Percentiles rank a stretch among this genome's conserved stretches.
Evolutionary conservation across 2,888 invertebrate species (phyloP).

Genomic region (Tetranychus truncatus): DNA sequence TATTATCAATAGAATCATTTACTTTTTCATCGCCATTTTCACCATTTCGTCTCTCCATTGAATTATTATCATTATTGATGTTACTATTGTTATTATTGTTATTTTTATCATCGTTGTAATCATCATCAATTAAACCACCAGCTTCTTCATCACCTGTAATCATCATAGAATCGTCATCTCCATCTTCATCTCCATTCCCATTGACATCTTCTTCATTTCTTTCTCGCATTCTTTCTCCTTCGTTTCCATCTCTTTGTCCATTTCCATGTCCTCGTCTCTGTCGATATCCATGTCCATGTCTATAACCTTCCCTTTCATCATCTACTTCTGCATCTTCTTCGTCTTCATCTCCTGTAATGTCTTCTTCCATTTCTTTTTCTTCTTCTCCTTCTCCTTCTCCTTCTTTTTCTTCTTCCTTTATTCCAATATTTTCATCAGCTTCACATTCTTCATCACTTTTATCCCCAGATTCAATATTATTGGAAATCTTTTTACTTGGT

Average conservation of each 20-base stretch:
- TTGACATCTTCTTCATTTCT: too few relatives aligned
- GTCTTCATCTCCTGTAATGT: not conserved
- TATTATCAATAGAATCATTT: not conserved
- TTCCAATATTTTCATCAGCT: slow-evolving; percentile 3
- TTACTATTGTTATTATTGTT: not conserved
- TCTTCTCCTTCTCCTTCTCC: not conserved
- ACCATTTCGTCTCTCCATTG: not conserved
- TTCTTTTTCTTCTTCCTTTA: not conserved
- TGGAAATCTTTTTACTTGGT: slow-evolving; percentile 19
- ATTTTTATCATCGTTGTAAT: too few relatives aligned
- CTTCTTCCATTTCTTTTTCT: not conserved
- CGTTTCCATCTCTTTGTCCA: not conserved
- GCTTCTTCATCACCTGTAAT: too few relatives aligned
- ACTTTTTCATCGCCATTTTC: slow-evolving; percentile 10
- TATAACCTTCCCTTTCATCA: not conserved
- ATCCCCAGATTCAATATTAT: not conserved
- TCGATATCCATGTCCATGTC: not conserved
- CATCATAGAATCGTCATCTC: too few relatives aligned
- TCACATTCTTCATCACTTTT: slow-evolving; percentile 1
- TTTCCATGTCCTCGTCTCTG: not conserved
- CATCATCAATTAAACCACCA: too few relatives aligned
- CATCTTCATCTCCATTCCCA: too few relatives aligned
- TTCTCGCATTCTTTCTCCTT: too few relatives aligned
- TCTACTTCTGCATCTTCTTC: not conserved
- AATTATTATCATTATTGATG: not conserved